Evolutionary conservation across 2,113 vertebrate genomes (phyloP), one percentile per base, ranked within the genome.

Genomic region (Xiphias gladius): DNA sequence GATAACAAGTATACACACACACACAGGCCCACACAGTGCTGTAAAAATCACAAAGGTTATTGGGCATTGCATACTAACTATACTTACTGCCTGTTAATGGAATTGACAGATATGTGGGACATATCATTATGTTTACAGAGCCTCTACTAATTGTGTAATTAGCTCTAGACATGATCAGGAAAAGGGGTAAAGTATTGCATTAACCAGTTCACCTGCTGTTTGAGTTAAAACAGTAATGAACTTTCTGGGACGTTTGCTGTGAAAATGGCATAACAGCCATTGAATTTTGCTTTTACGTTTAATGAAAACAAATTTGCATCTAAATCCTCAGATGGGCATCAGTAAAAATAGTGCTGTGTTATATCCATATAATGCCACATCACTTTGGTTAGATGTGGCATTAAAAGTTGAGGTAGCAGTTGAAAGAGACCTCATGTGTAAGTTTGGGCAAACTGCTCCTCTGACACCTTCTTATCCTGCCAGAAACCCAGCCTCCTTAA

Each of bases 71-170:
- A 87, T 84, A 71, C 43, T 50, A 77, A 87, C 28, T 65, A 43
- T 76, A 70, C 35, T 67, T 68, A 17, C 73, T 79, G 66, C 46
- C 64, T 79, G 73, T 75, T 86, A 67, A 72, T 82, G 9, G 6
- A 67, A 57, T 59, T 57, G 78, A 80, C 81, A 74, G 80, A 83
- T 87, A 74, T 76, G 73, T 78, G 66, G 50, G 32, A 73, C 57
- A 61, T 84, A 69, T 75, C 52, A 70, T 90, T 68, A 71, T 48
- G 11, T 20, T 46, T 58, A 71, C 69, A 87, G 39, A 80, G 50
- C 61, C n/a, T 73, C 50, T n/a, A 48, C 55, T 77, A 77, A 84
- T 83, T 80, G 41, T 58, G 52, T 82, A 83, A 86, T 88, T 90
- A 87, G 70, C 61, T 74, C 61, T 30, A 30, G 20, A 72, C 59